phyloP scores from a whole-genome alignment of 2,888 invertebrate species.

The Homarus gammarus region DNA sequence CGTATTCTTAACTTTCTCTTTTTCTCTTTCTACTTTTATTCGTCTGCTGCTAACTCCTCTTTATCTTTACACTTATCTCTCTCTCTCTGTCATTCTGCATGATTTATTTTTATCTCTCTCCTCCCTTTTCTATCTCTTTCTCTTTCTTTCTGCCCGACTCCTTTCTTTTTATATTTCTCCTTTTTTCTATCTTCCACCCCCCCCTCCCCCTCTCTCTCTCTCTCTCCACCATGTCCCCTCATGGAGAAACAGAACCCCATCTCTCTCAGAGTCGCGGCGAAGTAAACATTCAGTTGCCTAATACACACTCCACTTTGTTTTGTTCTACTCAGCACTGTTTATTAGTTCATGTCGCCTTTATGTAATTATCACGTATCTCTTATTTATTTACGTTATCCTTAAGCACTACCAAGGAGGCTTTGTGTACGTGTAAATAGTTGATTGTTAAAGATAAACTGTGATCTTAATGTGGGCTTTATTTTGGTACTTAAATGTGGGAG shows the following conservation, averaged over 20 bases:
- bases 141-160: neutral
- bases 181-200: neutral
- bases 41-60: too few species aligned
- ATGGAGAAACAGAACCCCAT: neutral
- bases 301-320: neutral
- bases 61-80: neutral
- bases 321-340: neutral
- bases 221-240: neutral
- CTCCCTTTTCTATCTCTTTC: neutral
- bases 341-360: neutral
- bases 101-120: neutral
- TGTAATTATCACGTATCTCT: too few species aligned
- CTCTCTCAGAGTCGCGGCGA: neutral
- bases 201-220: neutral
- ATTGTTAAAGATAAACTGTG: too few species aligned
- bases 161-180: neutral
- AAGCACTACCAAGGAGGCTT: too few species aligned
- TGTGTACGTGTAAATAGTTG: too few species aligned
- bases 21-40: too few species aligned
- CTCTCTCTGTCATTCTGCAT: neutral
- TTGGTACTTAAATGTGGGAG: too few species aligned
- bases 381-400: too few species aligned
- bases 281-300: neutral
- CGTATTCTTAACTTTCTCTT: too few species aligned
- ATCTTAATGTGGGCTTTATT: too few species aligned